These are phyloP conservation scores for Ondatra zibethicus DNA, from an alignment of 2,113 vertebrate species.

Conservation along the genomic window DNA sequence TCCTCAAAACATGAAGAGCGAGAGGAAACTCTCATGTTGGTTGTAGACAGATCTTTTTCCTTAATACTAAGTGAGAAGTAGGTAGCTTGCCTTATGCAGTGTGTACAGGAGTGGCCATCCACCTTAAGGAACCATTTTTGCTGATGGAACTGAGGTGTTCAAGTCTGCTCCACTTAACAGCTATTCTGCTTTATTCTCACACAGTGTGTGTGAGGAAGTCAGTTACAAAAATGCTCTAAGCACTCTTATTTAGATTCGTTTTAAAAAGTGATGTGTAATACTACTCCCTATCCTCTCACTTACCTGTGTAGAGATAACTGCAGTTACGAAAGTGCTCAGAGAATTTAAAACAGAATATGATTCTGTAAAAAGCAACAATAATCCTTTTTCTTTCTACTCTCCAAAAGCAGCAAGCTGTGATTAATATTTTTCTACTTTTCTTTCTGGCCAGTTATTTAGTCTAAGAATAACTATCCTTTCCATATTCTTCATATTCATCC, in stretches of 20 bases:
- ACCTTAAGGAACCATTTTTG: constrained; percentile 20
- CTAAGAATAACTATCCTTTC: neutral
- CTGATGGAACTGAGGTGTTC: neutral
- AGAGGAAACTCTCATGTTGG: constrained; percentile 8
- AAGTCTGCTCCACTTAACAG: constrained; percentile 41
- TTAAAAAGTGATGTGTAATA: neutral
- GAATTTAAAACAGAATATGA: constrained; percentile 45
- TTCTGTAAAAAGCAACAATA: neutral
- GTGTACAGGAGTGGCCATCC: neutral
- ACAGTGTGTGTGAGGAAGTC: neutral
- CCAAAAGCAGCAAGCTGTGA: neutral
- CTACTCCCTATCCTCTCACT: neutral
- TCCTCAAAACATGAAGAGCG: constrained; percentile 44
- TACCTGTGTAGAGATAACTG: neutral
- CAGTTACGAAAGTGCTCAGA: neutral
- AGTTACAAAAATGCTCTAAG: constrained; percentile 33
- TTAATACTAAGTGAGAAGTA: constrained; percentile 7
- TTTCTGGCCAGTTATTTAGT: neutral
- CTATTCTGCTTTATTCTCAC: constrained; percentile 3
- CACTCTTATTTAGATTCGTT: constrained; percentile 34
- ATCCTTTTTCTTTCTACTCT: neutral
- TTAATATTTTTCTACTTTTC: neutral
- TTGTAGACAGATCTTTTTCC: constrained; percentile 15
- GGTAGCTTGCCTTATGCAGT: constrained; percentile 35
- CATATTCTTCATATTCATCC: neutral